Base-by-base conservation (phyloP, 2,797 vertebrate species). In the Clarias laeviceps region DNA sequence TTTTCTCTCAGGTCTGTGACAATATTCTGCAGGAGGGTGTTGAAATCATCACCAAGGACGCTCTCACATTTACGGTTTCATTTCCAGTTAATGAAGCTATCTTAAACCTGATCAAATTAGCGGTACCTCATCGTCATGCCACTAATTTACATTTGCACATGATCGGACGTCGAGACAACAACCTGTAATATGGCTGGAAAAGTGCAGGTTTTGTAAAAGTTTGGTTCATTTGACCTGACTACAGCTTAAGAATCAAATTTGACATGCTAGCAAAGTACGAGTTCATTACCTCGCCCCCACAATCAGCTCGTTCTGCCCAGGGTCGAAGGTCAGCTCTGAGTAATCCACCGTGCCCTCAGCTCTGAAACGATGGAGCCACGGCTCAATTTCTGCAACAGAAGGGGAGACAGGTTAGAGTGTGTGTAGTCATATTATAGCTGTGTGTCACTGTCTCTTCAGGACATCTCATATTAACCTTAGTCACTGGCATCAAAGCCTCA, bases 291-390 rank as follows among this genome's bases (percentile, higher is more conserved):
- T 99, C 93, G 98, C 97, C 92, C 98, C 98, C 86, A 98, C 97
- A 90, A 99, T 96, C 91, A 99, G 95, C 90, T 99, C 98, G 84
- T 97, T 98, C 94, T 99, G 98, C 92, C 97, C 95, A 1, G 97
- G 97, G 92, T 99, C 98, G 93, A 99, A 99, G 27, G 97, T 97
- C 94, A 99, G 93, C 95, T 97, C 97, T 65, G 98, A 98, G 92
- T 98, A 99, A 95, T 99, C 98, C 92, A 98, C 97, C 59, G 97
- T 98, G 91, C 96, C 96, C 93, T 97, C 95, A 40, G 95, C 95
- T 94, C 95, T 96, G 95, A 99, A 99, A 91, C 96, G 92, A 85
- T 93, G 96, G 90, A 99, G 96, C 98, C 98, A 99, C 18, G 97
- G 97, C 91, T 96, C 96, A 94, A 99, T 98, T 91, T 98, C 98